phyloP scores from a whole-genome alignment of 2,888 invertebrate species.

The Acanthosoma haemorrhoidale region DNA sequence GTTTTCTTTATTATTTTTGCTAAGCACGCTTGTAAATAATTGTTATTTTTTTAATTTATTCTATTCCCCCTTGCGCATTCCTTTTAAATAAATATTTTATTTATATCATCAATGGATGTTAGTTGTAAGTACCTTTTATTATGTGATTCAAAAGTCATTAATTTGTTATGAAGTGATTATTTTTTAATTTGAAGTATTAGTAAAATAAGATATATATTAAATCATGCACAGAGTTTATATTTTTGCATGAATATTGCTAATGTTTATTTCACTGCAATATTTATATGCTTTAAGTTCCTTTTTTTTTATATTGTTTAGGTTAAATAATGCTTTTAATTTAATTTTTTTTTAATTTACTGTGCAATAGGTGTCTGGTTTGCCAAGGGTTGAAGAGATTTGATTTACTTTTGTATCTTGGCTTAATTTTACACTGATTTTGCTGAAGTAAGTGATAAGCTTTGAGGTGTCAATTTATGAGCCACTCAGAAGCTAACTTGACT shows the following conservation, averaged over 20 bases:
- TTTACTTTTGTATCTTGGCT: neutral
- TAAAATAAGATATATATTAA: neutral
- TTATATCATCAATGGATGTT: neutral
- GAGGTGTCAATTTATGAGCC: neutral
- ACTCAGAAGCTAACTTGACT: neutral
- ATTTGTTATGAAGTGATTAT: neutral
- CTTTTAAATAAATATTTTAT: constrained; percentile 11
- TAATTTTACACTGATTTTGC: neutral
- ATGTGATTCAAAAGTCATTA: neutral
- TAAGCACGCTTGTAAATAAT: constrained; percentile 29
- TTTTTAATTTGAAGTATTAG: constrained; percentile 3
- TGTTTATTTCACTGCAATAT: constrained; percentile 3
- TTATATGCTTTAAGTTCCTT: constrained; percentile 7
- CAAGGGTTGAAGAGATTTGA: neutral
- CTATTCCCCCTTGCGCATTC: constrained; percentile 22
- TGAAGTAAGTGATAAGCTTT: neutral
- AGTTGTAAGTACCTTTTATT: neutral
- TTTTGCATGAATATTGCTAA: neutral
- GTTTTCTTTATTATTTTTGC: neutral
- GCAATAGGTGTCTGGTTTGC: neutral
- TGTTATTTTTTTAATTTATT: constrained; percentile 23
- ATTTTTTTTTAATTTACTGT: neutral
- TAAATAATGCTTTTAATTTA: constrained; percentile 3
- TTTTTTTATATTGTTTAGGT: constrained; percentile 1
- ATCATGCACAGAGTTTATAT: constrained; percentile 12